A percentile compares a stretch with the other conserved stretches of the same genome.
Conservation (phyloP, 37 sponge, comb jelly and placozoan species). For the Ephydatia muelleri region DNA sequence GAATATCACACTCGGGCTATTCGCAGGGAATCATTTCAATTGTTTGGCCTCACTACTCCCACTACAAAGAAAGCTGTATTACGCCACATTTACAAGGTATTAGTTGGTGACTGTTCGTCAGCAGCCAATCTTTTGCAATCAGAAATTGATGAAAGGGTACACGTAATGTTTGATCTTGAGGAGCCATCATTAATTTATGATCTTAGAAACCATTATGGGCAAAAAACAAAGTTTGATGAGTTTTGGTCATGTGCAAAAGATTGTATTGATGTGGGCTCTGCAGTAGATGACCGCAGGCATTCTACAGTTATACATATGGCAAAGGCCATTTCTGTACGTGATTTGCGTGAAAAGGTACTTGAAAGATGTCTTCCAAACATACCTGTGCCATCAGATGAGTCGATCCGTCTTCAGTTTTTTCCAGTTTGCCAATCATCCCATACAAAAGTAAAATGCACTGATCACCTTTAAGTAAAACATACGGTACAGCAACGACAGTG, state of each 20-base stretch:
- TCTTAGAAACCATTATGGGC: constrained; percentile 30
- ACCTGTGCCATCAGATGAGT: constrained; percentile 41
- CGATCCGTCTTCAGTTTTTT: constrained; percentile 31
- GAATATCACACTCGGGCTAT: too few species aligned
- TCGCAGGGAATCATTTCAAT: constrained; percentile 16
- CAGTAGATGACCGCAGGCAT: constrained; percentile 51
- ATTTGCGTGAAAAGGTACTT: constrained; percentile 24
- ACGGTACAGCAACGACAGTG: constrained; percentile 33
- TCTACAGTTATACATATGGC: constrained; percentile 36
- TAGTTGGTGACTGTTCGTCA: too few species aligned
- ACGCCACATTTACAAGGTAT: too few species aligned
- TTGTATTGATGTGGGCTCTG: too few species aligned
- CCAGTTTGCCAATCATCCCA: constrained; percentile 21
- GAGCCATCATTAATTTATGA: too few species aligned
- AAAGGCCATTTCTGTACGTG: constrained; percentile 45
- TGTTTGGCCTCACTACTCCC: constrained; percentile 18
- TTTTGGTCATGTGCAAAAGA: constrained; percentile 27
- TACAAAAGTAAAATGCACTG: constrained; percentile 26
- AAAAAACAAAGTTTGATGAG: constrained; percentile 2
- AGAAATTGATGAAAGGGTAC: constrained; percentile 30
- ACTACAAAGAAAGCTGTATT: constrained; percentile 22
- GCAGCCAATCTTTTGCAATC: not conserved
- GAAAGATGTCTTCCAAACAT: constrained; percentile 29
- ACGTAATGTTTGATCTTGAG: constrained; percentile 12
- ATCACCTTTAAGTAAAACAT: constrained; percentile 34